Evolutionary conservation across 2,113 vertebrate species (phyloP), one percentile per base, ranked within the genome.

Genomic region (Junco hyemalis): DNA sequence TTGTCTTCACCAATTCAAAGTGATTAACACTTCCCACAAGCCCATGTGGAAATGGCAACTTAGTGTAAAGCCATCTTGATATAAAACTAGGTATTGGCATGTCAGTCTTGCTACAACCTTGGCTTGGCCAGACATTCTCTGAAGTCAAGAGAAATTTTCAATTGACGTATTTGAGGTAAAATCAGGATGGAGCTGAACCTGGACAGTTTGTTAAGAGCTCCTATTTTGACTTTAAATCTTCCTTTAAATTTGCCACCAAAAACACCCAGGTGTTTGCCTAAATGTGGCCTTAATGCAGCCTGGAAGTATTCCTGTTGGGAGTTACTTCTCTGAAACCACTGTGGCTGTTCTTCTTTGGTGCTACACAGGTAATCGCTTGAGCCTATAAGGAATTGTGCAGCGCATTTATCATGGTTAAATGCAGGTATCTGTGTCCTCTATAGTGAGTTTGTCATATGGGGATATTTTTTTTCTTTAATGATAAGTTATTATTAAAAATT

Each of bases 401-500:
- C 31, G 4, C 5, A 1, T 69, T 76, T 85, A 22, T 18, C 38
- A 23, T 19, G 14, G 14, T 9, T 87, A 87, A 72, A 80, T 33
- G 22, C 11, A 85, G 26, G 8, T 76, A 19, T 57, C 14, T 33
- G 1, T n/a, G 56, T 85, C 10, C 48, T 24, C 23, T 79, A 1
- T 6, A 24, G 8, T 6, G 4, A 82, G n/a, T 61, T 44, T 63
- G 29, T 12, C 16, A 57, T 78, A 65, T 44, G n/a, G 35, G 21
- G 22, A 10, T 31, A 25, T 18, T 50, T 36, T 38, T 36, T 69
- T 63, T 33, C 18, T 81, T 11, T 16, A 64, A 33, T 57, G 57
- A 65, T 54, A 65, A 79, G 54, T 65, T 77, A 65, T 57, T 73
- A 44, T 10, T 68, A 72, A 79, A 88, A 92, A 87, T 33, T 48